Evolutionary conservation across 2,113 vertebrate species (phyloP).

Genomic region (Phaethon lepturus): DNA sequence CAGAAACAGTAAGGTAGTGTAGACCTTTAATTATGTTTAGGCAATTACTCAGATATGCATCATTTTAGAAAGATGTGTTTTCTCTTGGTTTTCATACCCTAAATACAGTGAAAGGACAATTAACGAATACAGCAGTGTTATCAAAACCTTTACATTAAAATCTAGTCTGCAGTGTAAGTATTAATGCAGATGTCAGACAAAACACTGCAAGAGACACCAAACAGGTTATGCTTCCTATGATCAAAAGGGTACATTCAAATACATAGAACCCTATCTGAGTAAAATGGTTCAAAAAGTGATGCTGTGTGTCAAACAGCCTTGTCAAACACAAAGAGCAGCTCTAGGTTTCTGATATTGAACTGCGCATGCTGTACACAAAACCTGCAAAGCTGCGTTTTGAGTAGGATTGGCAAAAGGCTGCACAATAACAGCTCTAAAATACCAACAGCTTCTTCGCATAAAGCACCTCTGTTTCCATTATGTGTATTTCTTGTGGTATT

Average conservation of each 20-base stretch:
- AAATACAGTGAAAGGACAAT: not conserved
- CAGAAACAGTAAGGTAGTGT: not conserved
- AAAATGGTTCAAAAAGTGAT: not conserved
- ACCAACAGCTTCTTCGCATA: not conserved
- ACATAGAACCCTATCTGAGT: not conserved
- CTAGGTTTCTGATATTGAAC: not conserved
- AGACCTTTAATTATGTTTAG: not conserved
- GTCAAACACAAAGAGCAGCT: not conserved
- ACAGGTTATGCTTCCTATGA: fast-evolving
- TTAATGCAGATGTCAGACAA: not conserved
- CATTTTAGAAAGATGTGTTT: not conserved
- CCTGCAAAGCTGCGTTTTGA: not conserved
- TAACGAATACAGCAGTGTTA: not conserved
- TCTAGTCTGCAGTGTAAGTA: not conserved
- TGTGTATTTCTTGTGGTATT: not conserved
- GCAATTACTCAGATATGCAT: not conserved
- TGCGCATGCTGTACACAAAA: fast-evolving
- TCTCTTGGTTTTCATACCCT: not conserved
- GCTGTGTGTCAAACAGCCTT: not conserved
- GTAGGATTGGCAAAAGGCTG: not conserved
- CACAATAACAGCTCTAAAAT: not conserved
- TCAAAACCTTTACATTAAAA: not conserved
- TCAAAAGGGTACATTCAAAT: not conserved
- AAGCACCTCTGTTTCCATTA: not conserved
- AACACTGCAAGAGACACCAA: not conserved